Evolutionary conservation across 2,113 vertebrate species (phyloP), one percentile per base, ranked within the genome.

Genomic region (Baryphthengus martii): DNA sequence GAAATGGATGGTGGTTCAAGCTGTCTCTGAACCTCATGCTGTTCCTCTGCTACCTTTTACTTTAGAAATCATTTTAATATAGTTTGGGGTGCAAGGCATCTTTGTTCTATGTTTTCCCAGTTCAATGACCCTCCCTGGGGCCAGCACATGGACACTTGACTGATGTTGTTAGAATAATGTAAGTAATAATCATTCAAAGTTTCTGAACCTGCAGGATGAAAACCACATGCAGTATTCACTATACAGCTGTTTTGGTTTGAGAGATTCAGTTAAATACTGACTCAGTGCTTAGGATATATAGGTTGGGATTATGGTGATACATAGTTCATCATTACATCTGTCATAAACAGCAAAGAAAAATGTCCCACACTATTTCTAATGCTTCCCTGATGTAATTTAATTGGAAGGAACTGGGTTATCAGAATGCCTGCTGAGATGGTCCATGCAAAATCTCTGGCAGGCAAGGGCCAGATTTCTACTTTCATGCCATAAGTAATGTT

Each of bases 241-340:
- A 71, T 7, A 61, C 62, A 90, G 74, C 76, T 90, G 65, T 67
- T 84, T 84, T 23, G n/a, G 62, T 81, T 93, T 95, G 72, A 74
- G 63, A 85, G 79, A 83, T 94, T 95, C 90, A 68, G 84, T 77
- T 78, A 90, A 92, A 77, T 52, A 84, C 87, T 95, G 91, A 96
- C 56, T 97, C 91, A 94, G 81, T 89, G 92, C 74, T 90, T 93
- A 79, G 61, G 81, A 79, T 77, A 89, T 79, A 92, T 96, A 96
- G 88, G 93, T 93, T 84, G 95, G 77, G 81, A 94, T 93, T 94
- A 94, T 9, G 53, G 71, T 2, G 73, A 95, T 89, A 85, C 40
- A 67, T 31, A 94, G 72, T 91, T 90, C 72, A 74, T 9, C 85
- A 76, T 94, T 95, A 73, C 86, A 73, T 86, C 74, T 66, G 37